phyloP scores from a whole-genome alignment of 2,797 vertebrate species.

The Coccyzus lansbergi region DNA sequence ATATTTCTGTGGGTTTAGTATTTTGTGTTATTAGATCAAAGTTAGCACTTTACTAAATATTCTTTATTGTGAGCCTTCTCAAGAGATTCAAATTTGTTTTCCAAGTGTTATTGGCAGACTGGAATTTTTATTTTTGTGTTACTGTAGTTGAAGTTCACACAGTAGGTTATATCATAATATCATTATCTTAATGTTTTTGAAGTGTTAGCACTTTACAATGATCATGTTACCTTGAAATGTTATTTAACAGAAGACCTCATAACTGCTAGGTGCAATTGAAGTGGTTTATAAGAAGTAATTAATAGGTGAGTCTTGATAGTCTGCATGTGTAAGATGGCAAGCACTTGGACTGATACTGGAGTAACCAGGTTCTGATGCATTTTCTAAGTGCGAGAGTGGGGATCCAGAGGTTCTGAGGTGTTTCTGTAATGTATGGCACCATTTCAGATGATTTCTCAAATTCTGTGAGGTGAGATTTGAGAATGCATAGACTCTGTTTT shows the following conservation, averaged over 20 bases:
- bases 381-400: neutral
- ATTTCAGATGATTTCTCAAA: neutral
- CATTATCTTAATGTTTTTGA: neutral
- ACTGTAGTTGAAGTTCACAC: neutral
- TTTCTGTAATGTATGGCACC: neutral
- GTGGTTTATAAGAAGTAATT: neutral
- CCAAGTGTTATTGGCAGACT: neutral
- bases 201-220: neutral
- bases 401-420: neutral
- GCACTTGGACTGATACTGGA: neutral
- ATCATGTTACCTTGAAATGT: neutral
- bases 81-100: neutral
- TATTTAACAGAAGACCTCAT: neutral
- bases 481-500: neutral
- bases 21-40: neutral
- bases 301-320: neutral
- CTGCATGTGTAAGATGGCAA: neutral
- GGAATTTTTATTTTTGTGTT: neutral
- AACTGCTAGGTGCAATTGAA: neutral
- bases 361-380: neutral
- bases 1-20: neutral
- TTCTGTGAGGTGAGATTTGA: neutral
- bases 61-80: neutral
- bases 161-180: neutral
- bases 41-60: neutral